These are phyloP conservation scores for Sphenopsis melanotis DNA, from an alignment of 2,797 vertebrate species.

Conservation along the genomic window DNA sequence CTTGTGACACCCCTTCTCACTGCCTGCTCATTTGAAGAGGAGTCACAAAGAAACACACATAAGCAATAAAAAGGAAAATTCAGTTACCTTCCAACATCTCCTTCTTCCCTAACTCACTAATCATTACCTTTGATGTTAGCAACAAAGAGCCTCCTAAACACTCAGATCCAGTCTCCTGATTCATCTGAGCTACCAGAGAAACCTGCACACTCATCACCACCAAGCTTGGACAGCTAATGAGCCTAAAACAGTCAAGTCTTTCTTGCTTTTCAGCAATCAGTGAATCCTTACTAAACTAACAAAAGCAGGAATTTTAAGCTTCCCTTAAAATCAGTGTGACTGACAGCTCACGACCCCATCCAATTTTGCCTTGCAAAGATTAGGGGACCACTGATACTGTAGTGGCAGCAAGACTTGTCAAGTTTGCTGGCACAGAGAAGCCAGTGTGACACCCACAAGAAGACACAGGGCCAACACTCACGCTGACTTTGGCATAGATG, in stretches of 20 bases:
- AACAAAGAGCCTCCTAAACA: background rate
- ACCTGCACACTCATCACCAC: background rate
- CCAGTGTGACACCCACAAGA: background rate
- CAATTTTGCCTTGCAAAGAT: background rate
- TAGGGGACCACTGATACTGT: background rate
- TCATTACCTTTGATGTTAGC: background rate
- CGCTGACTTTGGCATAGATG: slow-evolving; percentile 99
- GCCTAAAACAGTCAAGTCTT: background rate
- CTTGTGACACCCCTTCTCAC: background rate
- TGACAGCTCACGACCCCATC: background rate
- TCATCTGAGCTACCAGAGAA: background rate
- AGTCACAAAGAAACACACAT: background rate
- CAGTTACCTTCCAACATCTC: background rate
- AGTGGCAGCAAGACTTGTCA: background rate
- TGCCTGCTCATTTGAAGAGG: background rate
- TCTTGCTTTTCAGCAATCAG: background rate
- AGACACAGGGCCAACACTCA: slow-evolving; percentile 75
- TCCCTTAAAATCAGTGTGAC: background rate
- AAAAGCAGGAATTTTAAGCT: background rate
- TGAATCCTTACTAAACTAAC: background rate
- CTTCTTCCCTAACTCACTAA: background rate
- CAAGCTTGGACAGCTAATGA: background rate
- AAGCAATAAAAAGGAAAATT: background rate
- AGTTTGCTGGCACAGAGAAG: background rate
- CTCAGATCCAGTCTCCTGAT: background rate